These are phyloP conservation scores for Eonycteris spelaea DNA, from an alignment of 2,113 vertebrate species.

Conservation along the genomic window DNA sequence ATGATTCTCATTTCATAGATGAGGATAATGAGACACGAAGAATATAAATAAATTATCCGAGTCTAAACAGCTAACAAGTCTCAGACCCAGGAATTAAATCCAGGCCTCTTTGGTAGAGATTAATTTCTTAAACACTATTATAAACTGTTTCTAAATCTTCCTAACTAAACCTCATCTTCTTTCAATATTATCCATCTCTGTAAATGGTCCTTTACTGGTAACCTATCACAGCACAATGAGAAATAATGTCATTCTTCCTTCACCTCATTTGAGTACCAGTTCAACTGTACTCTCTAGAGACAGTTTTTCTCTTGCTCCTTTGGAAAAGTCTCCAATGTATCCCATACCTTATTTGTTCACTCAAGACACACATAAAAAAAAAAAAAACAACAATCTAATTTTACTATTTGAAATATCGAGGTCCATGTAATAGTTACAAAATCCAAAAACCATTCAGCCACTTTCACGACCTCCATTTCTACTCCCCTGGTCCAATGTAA, in stretches of 20 bases:
- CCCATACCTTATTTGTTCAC: background rate
- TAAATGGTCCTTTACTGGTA: background rate
- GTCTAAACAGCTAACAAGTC: background rate
- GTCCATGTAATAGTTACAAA: background rate
- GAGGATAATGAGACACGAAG: background rate
- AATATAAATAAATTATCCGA: background rate
- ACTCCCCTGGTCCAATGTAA: background rate
- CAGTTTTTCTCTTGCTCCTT: background rate
- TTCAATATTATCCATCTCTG: background rate
- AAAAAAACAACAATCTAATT: background rate
- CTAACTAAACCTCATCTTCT: background rate
- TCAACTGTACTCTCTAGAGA: background rate
- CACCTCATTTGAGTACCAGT: background rate
- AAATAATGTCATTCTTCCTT: background rate
- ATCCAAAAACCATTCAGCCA: background rate
- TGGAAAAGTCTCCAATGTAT: background rate
- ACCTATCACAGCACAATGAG: background rate
- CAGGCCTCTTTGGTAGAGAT: background rate
- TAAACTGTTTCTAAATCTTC: background rate
- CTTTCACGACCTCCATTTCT: background rate
- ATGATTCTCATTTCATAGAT: background rate
- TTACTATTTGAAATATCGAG: background rate
- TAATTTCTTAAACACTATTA: background rate
- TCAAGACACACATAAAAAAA: background rate
- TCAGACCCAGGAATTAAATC: background rate